Evolutionary conservation across 2,797 vertebrate species (phyloP), one percentile per base, ranked within the genome.

Genomic region (Sternarchorhynchus goeldii): DNA sequence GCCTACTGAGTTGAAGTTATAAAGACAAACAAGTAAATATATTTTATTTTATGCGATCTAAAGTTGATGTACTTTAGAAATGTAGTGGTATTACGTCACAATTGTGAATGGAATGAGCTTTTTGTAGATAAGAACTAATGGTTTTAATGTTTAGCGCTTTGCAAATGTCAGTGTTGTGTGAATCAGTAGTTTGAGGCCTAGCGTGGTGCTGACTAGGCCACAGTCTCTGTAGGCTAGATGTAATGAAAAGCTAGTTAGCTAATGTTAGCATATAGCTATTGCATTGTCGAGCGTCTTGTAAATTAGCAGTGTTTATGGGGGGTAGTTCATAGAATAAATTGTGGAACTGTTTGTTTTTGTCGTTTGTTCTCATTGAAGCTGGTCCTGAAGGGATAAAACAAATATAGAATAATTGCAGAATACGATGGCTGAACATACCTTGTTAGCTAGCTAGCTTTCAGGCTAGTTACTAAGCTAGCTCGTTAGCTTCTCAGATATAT

Each of bases 161-260:
- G 87, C 36, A 67, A 73, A 31, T 81, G 79, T 53, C 45, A 83
- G 91, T 90, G 91, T 89, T 91, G 88, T 90, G 90, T 90, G 90
- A 88, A 82, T 91, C 88, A 89, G 87, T 88, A 95, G 94, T 95
- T 95, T 94, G 94, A 91, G 96, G 95, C 95, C 93, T 95, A 95
- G 83, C 91, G 87, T 88, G 75, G 76, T 87, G 86, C 92, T 90
- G 88, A 94, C 94, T 95, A 92, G 86, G 84, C 76, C 80, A 83
- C 32, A 56, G 83, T 56, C 62, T 76, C 55, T 31, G 20, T 39
- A 4, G 73, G 58, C 32, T 45, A 36, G 4, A 36, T 36, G 34
- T 71, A 71, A 5, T 4, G 21, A 16, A 25, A 21, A 32, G 57
- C 72, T 66, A 75, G 21, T 12, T 32, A 14, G 73, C 72, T 79